phyloP scores from a whole-genome alignment of 2,113 vertebrate genomes.

The Dicaeum eximium region DNA sequence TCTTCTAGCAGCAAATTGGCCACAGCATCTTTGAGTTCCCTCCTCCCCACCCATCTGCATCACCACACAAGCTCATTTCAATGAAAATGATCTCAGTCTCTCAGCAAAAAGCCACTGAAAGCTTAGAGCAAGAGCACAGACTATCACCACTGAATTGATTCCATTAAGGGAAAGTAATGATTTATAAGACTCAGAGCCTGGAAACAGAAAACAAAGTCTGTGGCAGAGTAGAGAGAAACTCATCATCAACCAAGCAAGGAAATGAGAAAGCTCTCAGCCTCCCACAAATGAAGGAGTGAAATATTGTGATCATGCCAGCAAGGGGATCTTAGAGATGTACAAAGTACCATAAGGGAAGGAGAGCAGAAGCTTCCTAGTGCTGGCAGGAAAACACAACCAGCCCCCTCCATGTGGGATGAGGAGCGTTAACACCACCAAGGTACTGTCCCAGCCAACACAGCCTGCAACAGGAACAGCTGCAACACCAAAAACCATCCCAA shows the following conservation, averaged over 20 bases:
- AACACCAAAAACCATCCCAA: neutral
- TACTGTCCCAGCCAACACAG: neutral
- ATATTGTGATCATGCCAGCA: neutral
- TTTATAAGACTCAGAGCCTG: neutral
- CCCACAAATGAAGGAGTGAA: neutral
- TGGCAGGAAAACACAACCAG: neutral
- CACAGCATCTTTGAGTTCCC: neutral
- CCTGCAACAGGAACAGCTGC: neutral
- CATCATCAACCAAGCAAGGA: neutral
- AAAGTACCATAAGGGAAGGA: neutral
- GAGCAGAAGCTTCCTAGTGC: neutral
- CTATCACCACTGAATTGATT: constrained; percentile 22
- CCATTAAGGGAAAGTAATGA: constrained; percentile 52
- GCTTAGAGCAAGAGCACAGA: neutral
- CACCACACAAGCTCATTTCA: neutral
- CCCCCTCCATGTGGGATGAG: neutral
- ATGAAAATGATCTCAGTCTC: neutral
- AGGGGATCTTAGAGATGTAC: neutral
- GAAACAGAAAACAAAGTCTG: constrained; percentile 40
- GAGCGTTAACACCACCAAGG: neutral
- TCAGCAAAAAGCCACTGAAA: constrained; percentile 38
- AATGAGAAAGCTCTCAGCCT: constrained; percentile 3
- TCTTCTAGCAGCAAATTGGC: neutral
- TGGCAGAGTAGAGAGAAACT: neutral
- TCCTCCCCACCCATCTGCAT: neutral